Base-by-base conservation (phyloP, 2,797 vertebrate species). In the Mus minutoides region DNA sequence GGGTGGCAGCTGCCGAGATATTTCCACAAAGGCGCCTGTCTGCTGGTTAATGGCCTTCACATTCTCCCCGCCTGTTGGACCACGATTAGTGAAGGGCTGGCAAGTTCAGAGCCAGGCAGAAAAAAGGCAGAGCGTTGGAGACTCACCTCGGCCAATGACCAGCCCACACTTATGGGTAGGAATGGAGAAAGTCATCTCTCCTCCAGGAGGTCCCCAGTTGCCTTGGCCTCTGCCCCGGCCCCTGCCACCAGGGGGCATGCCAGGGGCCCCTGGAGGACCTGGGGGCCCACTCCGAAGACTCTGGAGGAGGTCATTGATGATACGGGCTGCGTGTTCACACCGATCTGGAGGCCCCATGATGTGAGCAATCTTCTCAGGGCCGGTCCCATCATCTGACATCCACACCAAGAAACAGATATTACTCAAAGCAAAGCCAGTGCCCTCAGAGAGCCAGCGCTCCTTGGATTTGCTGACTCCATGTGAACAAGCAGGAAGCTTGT, bases 11-110 rank as follows among this genome's bases (percentile, higher is more conserved):
- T 99, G 99, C 95, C 99, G 99, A 0, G 99, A 99, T 95, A 99
- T 99, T 98, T 99, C 99, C 92, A 99, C 99, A 7, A 99, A 99
- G 0, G 99, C 99, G 0, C 99, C 99, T 0, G 99, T 99, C 98
- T 99, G 99, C 98, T 99, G 99, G 98, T 99, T 99, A 97, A 99
- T 99, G 91, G 99, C 98, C 98, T 99, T 99, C 85, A 99, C 99
- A 0, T 99, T 99, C 97, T 99, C 99, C 0, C 99, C 99, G 22
- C 99, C 99, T 99, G 88, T 4, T 1, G 13, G 87, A 10, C 19
- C 34, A 58, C 0, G 31, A 83, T 54, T 22, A 21, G 67, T 96
- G 83, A 96, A 40, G 9, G n/a, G 17, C 5, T 21, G 14, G 12
- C 3, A 5, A 19, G 73, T 0, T 6, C 2, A 1, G n/a, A 12